phyloP scores from a whole-genome alignment of 2,113 vertebrate species.

The Burhinus oedicnemus region DNA sequence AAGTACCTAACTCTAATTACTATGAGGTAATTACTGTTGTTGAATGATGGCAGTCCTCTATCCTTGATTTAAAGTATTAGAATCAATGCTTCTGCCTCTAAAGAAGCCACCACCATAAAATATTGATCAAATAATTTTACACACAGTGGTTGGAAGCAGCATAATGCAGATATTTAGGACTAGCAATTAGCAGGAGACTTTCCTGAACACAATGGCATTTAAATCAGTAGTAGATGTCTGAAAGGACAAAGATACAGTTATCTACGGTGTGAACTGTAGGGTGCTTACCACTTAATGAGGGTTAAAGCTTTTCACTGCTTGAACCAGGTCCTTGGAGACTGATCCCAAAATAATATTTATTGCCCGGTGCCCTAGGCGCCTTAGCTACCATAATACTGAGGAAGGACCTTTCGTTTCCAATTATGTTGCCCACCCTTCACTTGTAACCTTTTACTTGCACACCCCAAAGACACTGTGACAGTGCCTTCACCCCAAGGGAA shows the following conservation, averaged over 20 bases:
- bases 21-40: not conserved
- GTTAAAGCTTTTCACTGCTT: not conserved
- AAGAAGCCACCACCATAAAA: not conserved
- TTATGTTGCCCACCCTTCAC: not conserved
- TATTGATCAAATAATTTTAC: not conserved
- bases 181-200: not conserved
- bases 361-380: not conserved
- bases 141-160: not conserved
- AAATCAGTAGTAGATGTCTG: not conserved
- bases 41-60: not conserved
- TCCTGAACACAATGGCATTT: not conserved
- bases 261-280: not conserved
- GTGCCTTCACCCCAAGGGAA: not conserved
- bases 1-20: not conserved
- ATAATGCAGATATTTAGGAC: not conserved
- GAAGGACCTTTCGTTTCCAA: not conserved
- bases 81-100: not conserved
- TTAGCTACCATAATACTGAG: not conserved
- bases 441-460: not conserved
- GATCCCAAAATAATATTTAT: not conserved
- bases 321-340: not conserved
- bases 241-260: not conserved
- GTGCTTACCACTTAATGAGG: not conserved
- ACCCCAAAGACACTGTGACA: not conserved
- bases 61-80: not conserved